Percentiles rank a stretch among this genome's conserved stretches.
Conservation (phyloP, 1,140 invertebrate genomes). For the Chironomus striatipennis region DNA sequence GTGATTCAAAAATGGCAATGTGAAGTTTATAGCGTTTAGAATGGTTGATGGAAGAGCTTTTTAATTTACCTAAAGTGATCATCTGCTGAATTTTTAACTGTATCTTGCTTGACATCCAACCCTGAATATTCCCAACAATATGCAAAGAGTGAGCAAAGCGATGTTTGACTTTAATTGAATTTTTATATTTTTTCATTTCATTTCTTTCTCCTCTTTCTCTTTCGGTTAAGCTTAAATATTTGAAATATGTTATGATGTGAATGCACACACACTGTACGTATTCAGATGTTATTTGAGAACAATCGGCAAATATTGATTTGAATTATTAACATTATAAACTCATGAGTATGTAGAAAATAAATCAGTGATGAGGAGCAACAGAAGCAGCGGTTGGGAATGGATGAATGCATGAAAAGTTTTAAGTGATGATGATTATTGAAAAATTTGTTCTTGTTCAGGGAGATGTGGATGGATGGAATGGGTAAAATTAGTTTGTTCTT, state of each 20-base stretch:
- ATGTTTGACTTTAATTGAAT: conserved; percentile 9
- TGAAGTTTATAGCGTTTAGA: too few species aligned
- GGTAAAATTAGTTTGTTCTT: not conserved
- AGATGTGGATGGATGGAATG: not conserved
- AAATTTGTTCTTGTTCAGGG: not conserved
- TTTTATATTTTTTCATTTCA: not conserved
- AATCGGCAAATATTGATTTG: conserved; percentile 2
- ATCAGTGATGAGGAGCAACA: not conserved
- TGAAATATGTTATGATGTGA: too few species aligned
- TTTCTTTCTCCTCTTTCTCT: too few species aligned
- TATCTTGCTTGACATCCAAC: too few species aligned
- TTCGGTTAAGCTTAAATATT: too few species aligned
- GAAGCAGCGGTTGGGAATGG: not conserved
- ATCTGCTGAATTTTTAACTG: too few species aligned
- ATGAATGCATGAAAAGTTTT: too few species aligned
- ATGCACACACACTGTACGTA: too few species aligned
- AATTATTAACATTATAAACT: not conserved
- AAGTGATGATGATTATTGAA: not conserved
- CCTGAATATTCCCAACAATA: too few species aligned
- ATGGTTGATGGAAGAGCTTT: too few species aligned
- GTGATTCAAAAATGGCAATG: too few species aligned
- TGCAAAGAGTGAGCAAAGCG: not conserved
- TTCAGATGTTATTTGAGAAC: not conserved
- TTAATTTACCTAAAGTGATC: too few species aligned
- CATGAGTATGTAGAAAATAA: not conserved